Conservation (phyloP, 2,113 vertebrate species). For the Ophiodon elongatus region DNA sequence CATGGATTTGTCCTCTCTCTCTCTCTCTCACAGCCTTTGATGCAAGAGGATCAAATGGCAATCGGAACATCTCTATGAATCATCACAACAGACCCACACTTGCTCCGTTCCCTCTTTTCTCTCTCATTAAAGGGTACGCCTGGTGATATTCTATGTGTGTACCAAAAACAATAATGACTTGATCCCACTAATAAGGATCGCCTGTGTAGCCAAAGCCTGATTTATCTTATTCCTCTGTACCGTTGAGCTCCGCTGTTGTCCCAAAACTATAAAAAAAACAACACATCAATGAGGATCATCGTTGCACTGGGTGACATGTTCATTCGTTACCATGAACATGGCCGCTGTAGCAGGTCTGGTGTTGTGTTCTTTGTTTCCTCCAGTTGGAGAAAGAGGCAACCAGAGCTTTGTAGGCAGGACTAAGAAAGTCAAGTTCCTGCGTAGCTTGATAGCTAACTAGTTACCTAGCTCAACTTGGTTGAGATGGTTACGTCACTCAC, state of each 20-base stretch:
- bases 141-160: not conserved
- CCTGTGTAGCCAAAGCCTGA: not conserved
- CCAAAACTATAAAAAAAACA: not conserved
- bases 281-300: not conserved
- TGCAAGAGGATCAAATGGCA: conserved; percentile 30
- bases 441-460: not conserved
- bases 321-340: not conserved
- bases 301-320: not conserved
- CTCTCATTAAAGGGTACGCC: not conserved
- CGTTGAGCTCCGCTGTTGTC: not conserved
- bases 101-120: not conserved
- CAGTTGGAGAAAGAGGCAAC: not conserved
- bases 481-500: not conserved
- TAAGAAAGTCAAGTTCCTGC: not conserved
- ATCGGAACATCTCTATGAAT: conserved; percentile 12
- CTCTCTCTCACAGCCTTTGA: not conserved
- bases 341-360: not conserved
- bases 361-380: not conserved
- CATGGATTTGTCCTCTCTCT: conserved; percentile 35
- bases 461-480: too few relatives aligned
- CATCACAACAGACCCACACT: not conserved
- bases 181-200: not conserved
- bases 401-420: not conserved
- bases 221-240: not conserved
- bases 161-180: conserved; percentile 6